Evolutionary conservation across 2,113 vertebrate genomes (phyloP).

Genomic region (Scalopus aquaticus): DNA sequence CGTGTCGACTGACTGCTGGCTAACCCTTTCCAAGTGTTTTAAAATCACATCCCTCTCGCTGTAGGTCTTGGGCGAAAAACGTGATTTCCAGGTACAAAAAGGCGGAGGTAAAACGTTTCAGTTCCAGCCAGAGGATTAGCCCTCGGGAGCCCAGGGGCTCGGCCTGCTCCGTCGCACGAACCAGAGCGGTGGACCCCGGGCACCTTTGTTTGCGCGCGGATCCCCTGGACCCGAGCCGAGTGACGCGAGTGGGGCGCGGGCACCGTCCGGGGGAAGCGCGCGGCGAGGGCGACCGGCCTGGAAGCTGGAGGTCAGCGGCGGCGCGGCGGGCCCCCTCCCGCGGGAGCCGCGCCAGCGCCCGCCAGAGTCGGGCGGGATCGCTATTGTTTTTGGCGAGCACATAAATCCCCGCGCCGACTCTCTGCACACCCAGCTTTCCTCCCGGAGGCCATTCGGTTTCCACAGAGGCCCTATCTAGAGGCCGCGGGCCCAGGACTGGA

Average conservation of each 20-base stretch:
- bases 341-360: conserved; percentile 64
- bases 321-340: conserved; percentile 52
- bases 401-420: conserved; percentile 61
- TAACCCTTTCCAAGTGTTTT: neutral
- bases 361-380: conserved; percentile 37
- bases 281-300: neutral
- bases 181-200: neutral
- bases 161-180: neutral
- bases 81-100: neutral
- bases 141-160: neutral
- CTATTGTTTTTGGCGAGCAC: conserved; percentile 76
- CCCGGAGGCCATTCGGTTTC: conserved; percentile 70
- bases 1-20: neutral
- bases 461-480: conserved; percentile 70
- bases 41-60: neutral
- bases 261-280: neutral
- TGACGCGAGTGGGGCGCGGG: neutral
- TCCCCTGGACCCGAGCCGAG: neutral
- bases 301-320: conserved; percentile 32
- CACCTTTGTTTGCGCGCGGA: conserved; percentile 59
- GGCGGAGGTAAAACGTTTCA: neutral
- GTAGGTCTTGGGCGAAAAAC: neutral
- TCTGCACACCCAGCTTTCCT: conserved; percentile 63
- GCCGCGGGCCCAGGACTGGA: neutral
- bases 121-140: neutral